Evolutionary conservation across 1,140 invertebrate genomes (phyloP), one percentile per base, ranked within the genome.

Genomic region (Hetaerina americana): DNA sequence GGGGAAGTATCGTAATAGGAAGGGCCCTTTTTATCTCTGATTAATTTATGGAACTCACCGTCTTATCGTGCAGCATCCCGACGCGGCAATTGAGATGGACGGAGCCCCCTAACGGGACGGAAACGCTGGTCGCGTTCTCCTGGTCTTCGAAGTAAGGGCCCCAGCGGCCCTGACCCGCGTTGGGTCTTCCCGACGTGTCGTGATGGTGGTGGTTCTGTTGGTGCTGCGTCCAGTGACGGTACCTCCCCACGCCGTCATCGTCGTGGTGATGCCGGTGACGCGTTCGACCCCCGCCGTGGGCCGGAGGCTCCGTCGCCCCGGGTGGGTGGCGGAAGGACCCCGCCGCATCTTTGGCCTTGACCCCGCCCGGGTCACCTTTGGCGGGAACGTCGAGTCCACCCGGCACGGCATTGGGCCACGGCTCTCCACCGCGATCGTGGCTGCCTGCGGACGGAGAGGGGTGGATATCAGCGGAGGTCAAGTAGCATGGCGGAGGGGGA

Each of bases 151-250:
- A 73, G 27, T 71, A 73, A 25, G 72, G 72, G 1, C 72, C 72
- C 70, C 69, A 71, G 27, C 80, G 80, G 18, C 31, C 31, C 6
- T 77, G 76, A 1, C 78, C 77, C 74, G 80, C 80, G 70, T 82
- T 79, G 72, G 82, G 81, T 26, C 81, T 77, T 8, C 40, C 40
- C 15, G 15, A 12, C 15, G 15, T n/a, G 40, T 57, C 40, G 40
- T 57, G 40, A n/a, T 57, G 40, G 40, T 57, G 40, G 2, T n/a
- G 40, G 10, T 57, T n/a, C n/a, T n/a, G n/a, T n/a, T n/a, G n/a
- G n/a, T n/a, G 18, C 31, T 18, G 31, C 76, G 76, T 1, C 78
- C 77, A 74, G 80, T 80, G 70, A 81, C 78, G 72, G 82, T 81
- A 26, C 81, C 77, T 8, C 40, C 40, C 15, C 22, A 12, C 15